These are phyloP conservation scores for Cygnus olor DNA, from an alignment of 2,797 vertebrate genomes.

Conservation along the genomic window DNA sequence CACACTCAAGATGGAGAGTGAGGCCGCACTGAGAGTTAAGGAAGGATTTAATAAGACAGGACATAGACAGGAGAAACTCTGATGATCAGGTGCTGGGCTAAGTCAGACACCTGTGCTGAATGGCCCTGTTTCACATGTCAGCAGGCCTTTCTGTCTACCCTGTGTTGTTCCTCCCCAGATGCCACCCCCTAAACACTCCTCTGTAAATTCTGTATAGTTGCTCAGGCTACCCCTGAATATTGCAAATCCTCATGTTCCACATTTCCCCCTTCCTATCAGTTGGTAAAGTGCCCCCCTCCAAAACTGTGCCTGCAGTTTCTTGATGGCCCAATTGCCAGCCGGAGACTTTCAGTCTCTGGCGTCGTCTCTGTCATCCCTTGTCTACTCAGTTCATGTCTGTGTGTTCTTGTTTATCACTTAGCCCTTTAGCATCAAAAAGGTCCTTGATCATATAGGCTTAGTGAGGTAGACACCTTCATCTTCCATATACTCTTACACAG, in stretches of 20 bases:
- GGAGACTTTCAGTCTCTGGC: background rate
- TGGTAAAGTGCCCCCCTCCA: background rate
- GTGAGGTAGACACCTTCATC: background rate
- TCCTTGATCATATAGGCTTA: background rate
- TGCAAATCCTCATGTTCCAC: background rate
- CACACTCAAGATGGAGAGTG: background rate
- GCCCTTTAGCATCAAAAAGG: background rate
- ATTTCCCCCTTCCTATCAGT: background rate
- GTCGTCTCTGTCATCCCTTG: background rate
- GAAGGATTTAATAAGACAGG: background rate
- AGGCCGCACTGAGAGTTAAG: background rate
- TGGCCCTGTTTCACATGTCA: background rate
- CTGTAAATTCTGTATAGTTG: background rate
- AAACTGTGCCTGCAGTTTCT: background rate
- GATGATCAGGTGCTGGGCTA: background rate
- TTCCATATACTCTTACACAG: background rate
- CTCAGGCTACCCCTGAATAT: accelerated
- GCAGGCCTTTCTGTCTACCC: background rate
- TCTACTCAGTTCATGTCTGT: accelerated
- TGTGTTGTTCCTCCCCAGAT: background rate
- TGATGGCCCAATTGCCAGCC: background rate
- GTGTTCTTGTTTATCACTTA: background rate
- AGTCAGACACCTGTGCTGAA: background rate
- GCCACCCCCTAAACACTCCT: background rate
- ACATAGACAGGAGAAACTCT: background rate